phyloP scores from a whole-genome alignment of 1,140 invertebrate genomes.

The Drosophila saltans region DNA sequence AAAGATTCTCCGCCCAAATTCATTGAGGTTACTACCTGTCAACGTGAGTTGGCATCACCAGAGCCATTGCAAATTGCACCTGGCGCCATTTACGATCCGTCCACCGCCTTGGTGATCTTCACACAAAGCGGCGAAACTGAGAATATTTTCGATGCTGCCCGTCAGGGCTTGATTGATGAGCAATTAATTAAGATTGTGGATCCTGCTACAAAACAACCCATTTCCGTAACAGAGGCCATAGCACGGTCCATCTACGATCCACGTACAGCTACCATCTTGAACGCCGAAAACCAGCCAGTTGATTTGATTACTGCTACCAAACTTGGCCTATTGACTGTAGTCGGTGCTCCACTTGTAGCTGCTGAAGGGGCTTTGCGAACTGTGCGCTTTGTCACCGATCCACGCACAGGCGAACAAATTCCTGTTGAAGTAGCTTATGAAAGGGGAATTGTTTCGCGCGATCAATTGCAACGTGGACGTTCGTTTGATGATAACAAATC shows the following conservation, averaged over 20 bases:
- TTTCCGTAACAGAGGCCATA: constrained; percentile 91
- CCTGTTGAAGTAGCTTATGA: constrained; percentile 91
- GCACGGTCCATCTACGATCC: constrained; percentile 89
- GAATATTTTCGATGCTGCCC: constrained; percentile 88
- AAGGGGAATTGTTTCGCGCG: constrained; percentile 87
- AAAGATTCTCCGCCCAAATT: constrained; percentile 80
- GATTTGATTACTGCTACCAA: constrained; percentile 90
- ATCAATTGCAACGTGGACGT: constrained; percentile 83
- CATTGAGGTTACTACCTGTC: constrained; percentile 75
- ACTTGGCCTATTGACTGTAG: constrained; percentile 88
- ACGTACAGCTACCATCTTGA: constrained; percentile 88
- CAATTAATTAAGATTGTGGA: constrained; percentile 90
- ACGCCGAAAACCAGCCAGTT: constrained; percentile 87
- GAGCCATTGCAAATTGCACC: constrained; percentile 88
- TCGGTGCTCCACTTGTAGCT: constrained; percentile 88
- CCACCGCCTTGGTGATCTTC: constrained; percentile 88
- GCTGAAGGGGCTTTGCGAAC: constrained; percentile 84
- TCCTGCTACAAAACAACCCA: constrained; percentile 87
- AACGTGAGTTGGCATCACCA: constrained; percentile 84
- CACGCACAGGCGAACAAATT: constrained; percentile 89
- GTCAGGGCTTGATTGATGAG: constrained; percentile 87
- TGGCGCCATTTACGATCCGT: constrained; percentile 90
- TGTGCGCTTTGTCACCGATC: constrained; percentile 89
- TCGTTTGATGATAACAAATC: constrained; percentile 89
- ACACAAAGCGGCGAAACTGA: constrained; percentile 88